Evolutionary conservation across 2,888 invertebrate species (phyloP).

Genomic region (Ophraella communa): DNA sequence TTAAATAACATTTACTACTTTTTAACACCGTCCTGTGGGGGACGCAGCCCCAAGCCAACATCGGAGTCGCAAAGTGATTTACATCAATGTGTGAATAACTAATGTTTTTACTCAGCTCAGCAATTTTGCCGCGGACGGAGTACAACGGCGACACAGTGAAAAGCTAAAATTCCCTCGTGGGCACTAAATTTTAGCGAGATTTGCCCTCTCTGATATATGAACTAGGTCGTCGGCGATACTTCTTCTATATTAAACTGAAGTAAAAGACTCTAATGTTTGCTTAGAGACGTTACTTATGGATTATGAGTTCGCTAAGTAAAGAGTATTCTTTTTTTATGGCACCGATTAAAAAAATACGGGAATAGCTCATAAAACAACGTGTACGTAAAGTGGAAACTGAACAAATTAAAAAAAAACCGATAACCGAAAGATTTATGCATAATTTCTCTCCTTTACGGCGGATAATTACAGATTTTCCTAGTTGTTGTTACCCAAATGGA

Average conservation of each 20-base stretch:
- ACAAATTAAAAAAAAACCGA: too few relatives aligned
- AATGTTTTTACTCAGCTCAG: constrained; percentile 24
- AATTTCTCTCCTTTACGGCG: too few relatives aligned
- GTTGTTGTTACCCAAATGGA: too few relatives aligned
- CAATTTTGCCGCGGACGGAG: constrained; percentile 17
- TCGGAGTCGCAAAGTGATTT: constrained; percentile 20
- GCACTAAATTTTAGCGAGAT: constrained; percentile 19
- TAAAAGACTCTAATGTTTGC: constrained; percentile 10
- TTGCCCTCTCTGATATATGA: constrained; percentile 11
- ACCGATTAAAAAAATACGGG: neutral
- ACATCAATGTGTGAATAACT: constrained; percentile 24
- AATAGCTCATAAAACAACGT: too few relatives aligned
- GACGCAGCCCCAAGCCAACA: constrained; percentile 7
- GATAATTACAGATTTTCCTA: too few relatives aligned
- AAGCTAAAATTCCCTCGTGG: constrained; percentile 16
- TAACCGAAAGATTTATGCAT: too few relatives aligned
- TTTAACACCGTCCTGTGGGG: neutral
- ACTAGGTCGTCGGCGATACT: constrained; percentile 10
- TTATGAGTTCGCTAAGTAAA: neutral
- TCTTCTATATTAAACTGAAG: neutral
- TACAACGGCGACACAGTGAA: constrained; percentile 19
- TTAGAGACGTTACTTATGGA: neutral
- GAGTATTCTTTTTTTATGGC: neutral
- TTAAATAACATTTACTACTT: too few relatives aligned
- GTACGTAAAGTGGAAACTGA: too few relatives aligned